Evolutionary conservation across 2,888 invertebrate genomes (phyloP).

Genomic region (Itoplectis maculator): DNA sequence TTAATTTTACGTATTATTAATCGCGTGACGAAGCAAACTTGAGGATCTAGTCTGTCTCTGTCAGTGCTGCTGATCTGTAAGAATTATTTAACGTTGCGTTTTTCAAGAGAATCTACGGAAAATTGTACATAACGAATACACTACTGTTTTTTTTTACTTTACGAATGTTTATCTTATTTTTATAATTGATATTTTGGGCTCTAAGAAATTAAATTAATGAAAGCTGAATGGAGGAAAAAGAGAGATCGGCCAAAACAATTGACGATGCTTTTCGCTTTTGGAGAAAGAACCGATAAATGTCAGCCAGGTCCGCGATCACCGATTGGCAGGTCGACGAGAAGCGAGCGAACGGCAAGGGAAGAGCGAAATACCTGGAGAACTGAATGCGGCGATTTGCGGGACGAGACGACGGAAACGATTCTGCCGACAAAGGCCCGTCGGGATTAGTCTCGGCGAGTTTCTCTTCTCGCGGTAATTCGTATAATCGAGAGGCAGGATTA

Average conservation of each 20-base stretch:
- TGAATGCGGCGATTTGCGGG: conserved; percentile 50
- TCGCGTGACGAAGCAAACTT: conserved; percentile 6
- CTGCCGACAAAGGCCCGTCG: conserved; percentile 50
- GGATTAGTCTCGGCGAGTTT: conserved; percentile 55
- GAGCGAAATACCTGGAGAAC: not conserved
- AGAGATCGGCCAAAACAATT: conserved; percentile 21
- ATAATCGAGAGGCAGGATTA: conserved; percentile 68
- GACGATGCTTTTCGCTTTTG: not conserved
- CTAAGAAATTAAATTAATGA: too few relatives aligned
- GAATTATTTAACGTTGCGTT: conserved; percentile 23
- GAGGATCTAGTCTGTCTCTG: conserved; percentile 41
- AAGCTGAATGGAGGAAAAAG: not conserved
- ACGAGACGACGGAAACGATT: conserved; percentile 58
- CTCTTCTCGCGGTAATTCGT: conserved; percentile 39
- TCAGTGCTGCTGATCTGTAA: conserved; percentile 15
- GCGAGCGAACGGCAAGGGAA: not conserved
- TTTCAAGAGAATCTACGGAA: conserved; percentile 2
- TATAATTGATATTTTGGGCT: too few relatives aligned
- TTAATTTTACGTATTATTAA: not conserved
- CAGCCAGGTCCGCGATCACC: not conserved
- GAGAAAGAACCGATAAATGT: not conserved
- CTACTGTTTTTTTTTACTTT: conserved; percentile 5
- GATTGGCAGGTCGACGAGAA: not conserved
- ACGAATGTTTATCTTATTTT: not conserved
- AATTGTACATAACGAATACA: conserved; percentile 57